Percentiles rank a stretch among this genome's conserved stretches.
phyloP scores from a whole-genome alignment of 2,797 vertebrate genomes.

The Dromococcyx pavoninus region DNA sequence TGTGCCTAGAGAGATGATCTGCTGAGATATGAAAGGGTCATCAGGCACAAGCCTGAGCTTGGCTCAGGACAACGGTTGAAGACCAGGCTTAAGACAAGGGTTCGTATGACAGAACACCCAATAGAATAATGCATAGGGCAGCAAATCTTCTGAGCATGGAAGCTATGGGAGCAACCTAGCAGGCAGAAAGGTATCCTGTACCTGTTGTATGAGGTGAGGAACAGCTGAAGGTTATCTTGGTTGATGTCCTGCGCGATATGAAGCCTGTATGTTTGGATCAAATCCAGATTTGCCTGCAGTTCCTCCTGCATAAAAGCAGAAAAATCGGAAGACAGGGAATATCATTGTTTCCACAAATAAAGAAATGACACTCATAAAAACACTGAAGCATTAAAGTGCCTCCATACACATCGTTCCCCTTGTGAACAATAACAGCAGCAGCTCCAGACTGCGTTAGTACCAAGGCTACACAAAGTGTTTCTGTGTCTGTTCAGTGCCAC shows the following conservation, averaged over 20 bases:
- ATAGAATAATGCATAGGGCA: background rate
- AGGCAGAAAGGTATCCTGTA: constrained; percentile 51
- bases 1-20: background rate
- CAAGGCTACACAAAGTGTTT: background rate
- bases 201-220: constrained; percentile 91
- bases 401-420: background rate
- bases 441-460: background rate
- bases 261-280: constrained; percentile 91
- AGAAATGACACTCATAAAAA: background rate
- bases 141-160: background rate
- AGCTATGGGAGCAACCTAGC: background rate
- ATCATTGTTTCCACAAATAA: background rate
- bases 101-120: background rate
- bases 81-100: background rate
- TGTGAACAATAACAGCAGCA: background rate
- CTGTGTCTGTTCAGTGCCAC: background rate
- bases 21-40: background rate
- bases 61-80: background rate
- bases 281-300: constrained; percentile 89
- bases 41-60: background rate
- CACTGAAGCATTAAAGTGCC: background rate
- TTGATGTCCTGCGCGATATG: constrained; percentile 94
- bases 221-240: constrained; percentile 91
- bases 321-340: background rate
- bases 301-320: constrained; percentile 83